Percentiles rank a stretch among this genome's conserved stretches.
Evolutionary conservation across 2,113 vertebrate species (phyloP).

Genomic region (Sarotherodon lohbergeri): DNA sequence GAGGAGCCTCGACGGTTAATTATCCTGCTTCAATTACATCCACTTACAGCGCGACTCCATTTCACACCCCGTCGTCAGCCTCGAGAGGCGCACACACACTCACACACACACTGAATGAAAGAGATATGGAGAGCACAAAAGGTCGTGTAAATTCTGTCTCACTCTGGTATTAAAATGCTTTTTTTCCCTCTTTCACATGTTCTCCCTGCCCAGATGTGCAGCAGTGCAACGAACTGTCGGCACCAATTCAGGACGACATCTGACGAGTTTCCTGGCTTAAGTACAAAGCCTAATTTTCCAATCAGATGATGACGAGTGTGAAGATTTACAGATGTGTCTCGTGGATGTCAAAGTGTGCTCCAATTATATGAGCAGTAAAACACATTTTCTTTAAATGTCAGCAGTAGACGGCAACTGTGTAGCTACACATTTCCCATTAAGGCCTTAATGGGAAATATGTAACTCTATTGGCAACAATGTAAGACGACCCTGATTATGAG

Average conservation of each 20-base stretch:
- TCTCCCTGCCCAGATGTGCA: not conserved
- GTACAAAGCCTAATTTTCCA: not conserved
- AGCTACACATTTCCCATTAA: not conserved
- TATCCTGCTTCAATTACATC: not conserved
- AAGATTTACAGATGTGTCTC: not conserved
- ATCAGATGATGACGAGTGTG: not conserved
- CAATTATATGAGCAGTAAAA: not conserved
- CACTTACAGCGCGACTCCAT: not conserved
- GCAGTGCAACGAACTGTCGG: not conserved
- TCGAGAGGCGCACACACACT: not conserved
- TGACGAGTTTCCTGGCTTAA: not conserved
- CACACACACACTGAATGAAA: not conserved
- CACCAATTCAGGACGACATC: not conserved
- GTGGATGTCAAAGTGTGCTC: not conserved
- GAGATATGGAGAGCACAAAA: not conserved
- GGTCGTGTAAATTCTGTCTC: not conserved
- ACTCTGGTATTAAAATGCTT: not conserved
- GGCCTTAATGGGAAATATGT: not conserved
- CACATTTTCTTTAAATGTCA: not conserved
- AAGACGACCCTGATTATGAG: not conserved
- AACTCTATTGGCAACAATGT: not conserved
- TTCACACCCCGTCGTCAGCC: not conserved
- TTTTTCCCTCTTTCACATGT: not conserved
- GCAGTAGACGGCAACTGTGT: not conserved
- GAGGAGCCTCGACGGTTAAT: not conserved